Percentiles rank a stretch among this genome's conserved stretches.
These are phyloP conservation scores for Sebastes steindachneri DNA, from an alignment of 2,797 vertebrate genomes.

Conservation along the genomic window DNA sequence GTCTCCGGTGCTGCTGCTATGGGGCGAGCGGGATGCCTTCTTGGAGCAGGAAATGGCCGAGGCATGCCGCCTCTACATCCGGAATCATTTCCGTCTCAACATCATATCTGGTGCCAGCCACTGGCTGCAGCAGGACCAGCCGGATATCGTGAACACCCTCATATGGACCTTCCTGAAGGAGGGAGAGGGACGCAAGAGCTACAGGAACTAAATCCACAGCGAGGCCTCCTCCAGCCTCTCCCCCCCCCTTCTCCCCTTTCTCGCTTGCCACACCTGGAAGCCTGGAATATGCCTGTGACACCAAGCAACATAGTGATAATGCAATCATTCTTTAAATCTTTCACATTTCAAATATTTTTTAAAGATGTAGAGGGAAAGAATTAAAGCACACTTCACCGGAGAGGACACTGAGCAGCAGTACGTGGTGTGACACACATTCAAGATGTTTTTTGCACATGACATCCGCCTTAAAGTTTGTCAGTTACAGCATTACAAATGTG, in stretches of 20 bases:
- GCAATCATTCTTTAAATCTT: conserved; percentile 77
- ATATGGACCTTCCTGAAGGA: conserved; percentile 99
- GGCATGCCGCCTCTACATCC: conserved; percentile 92
- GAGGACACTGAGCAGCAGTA: conserved; percentile 54
- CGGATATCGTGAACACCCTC: conserved; percentile 96
- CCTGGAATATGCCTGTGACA: conserved; percentile 81
- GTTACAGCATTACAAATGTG: conserved; percentile 86
- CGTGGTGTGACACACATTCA: conserved; percentile 53
- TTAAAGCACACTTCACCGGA: conserved; percentile 80
- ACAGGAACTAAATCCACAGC: conserved; percentile 79
- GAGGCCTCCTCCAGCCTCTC: conserved; percentile 7
- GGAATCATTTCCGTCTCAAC: conserved; percentile 94
- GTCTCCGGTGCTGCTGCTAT: conserved; percentile 93
- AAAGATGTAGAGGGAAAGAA: conserved; percentile 59
- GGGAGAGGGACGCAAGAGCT: conserved; percentile 89
- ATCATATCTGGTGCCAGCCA: conserved; percentile 96
- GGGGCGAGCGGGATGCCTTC: conserved; percentile 95
- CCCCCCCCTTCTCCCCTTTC: background rate
- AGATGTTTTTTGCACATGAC: conserved; percentile 89
- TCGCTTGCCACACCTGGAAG: conserved; percentile 53
- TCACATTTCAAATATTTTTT: conserved; percentile 71
- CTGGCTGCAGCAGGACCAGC: conserved; percentile 98
- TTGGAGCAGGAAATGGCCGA: conserved; percentile 97
- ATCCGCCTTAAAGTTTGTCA: conserved; percentile 91
- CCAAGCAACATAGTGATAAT: conserved; percentile 74